These are phyloP conservation scores for Axea sp. DNA, from an alignment of 2,888 invertebrate species.

Conservation along the genomic window DNA sequence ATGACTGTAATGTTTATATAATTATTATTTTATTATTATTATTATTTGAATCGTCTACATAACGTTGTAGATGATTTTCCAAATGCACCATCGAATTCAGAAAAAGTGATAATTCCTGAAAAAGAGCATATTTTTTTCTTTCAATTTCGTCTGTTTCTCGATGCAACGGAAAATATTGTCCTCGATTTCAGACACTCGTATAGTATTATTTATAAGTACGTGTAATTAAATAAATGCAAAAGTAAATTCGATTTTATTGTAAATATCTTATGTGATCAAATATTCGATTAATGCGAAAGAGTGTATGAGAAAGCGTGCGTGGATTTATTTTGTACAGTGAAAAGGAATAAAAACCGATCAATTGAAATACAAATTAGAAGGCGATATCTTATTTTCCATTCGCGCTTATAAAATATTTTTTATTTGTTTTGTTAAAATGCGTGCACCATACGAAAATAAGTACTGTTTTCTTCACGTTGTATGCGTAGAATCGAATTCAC, in stretches of 20 bases:
- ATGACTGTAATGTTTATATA: conserved; percentile 37
- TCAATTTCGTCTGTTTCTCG: conserved; percentile 8
- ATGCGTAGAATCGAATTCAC: no score
- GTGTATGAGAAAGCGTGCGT: conserved; percentile 14
- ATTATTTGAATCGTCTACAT: conserved; percentile 19
- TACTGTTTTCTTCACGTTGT: no score
- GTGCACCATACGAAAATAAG: background rate
- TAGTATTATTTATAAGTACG: conserved; percentile 58
- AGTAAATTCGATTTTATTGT: conserved; percentile 50
- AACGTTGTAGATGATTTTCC: conserved; percentile 15
- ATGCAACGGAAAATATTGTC: conserved; percentile 12
- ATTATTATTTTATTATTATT: conserved; percentile 31
- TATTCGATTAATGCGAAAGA: conserved; percentile 26
- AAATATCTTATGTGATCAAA: conserved; percentile 56
- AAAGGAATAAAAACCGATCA: conserved; percentile 51
- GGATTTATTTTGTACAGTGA: conserved; percentile 62
- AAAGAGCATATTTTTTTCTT: background rate
- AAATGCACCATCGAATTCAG: conserved; percentile 2
- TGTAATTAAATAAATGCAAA: conserved; percentile 48
- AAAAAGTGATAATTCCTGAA: background rate
- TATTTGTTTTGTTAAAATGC: background rate
- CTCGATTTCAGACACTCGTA: conserved; percentile 44
- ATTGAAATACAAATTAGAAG: conserved; percentile 24
- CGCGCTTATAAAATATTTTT: background rate
- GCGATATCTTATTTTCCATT: conserved; percentile 28